Conservation (phyloP, 2,888 invertebrate species). For the Drosophila aldrichi region DNA sequence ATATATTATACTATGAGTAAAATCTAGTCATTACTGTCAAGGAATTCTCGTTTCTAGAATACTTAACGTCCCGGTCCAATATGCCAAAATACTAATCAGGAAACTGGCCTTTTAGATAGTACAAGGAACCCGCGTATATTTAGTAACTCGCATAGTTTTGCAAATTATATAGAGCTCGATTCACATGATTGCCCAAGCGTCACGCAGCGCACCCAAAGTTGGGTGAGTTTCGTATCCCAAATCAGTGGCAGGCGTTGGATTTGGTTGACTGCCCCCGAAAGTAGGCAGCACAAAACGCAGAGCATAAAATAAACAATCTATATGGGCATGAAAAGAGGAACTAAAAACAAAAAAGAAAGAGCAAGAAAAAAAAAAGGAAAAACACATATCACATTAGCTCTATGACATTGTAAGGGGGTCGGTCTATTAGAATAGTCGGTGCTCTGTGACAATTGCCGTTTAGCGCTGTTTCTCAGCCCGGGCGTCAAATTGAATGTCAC, state of each 20-base stretch:
- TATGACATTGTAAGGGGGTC: slow-evolving; percentile 15
- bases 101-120: slow-evolving; percentile 9
- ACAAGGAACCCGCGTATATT: slow-evolving; percentile 31
- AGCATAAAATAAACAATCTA: slow-evolving; percentile 40
- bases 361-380: slow-evolving; percentile 28
- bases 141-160: slow-evolving; percentile 61
- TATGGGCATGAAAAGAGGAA: slow-evolving; percentile 42
- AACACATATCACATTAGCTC: slow-evolving; percentile 49
- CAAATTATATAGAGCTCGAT: slow-evolving; percentile 80
- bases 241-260: slow-evolving; percentile 59
- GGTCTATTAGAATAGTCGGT: slow-evolving; percentile 39
- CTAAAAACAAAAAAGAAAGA: slow-evolving; percentile 40
- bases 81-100: slow-evolving; percentile 15
- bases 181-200: slow-evolving; percentile 80
- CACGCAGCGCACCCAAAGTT: slow-evolving; percentile 32
- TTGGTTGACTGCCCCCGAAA: slow-evolving; percentile 70
- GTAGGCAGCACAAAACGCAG: slow-evolving; percentile 59
- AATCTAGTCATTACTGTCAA: neutral
- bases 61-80: neutral
- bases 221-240: slow-evolving; percentile 44
- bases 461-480: slow-evolving; percentile 53
- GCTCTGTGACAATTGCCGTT: slow-evolving; percentile 75
- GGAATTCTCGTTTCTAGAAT: neutral
- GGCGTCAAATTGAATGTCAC: slow-evolving; percentile 80
- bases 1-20: too few relatives aligned